A percentile compares a stretch with the other conserved stretches of the same genome.
phyloP scores from a whole-genome alignment of 2,888 invertebrate species.

The Perdita meconis region DNA sequence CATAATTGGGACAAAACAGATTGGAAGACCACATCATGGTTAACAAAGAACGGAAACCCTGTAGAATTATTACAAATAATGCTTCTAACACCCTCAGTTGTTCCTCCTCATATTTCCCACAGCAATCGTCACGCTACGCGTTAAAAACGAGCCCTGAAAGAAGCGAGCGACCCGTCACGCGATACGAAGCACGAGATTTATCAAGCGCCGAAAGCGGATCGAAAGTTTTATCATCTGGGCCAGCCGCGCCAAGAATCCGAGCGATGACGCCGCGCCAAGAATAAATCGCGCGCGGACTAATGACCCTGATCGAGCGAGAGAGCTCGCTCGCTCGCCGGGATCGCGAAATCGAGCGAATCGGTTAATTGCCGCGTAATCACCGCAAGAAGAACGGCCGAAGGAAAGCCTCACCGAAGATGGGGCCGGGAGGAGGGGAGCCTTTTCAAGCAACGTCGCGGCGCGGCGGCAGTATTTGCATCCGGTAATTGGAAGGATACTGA shows the following conservation, averaged over 20 bases:
- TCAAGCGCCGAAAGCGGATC: constrained; percentile 31
- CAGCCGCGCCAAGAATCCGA: constrained; percentile 41
- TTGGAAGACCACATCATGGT: too few relatives aligned
- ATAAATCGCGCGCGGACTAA: constrained; percentile 60
- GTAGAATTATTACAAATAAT: too few relatives aligned
- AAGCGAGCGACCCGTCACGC: neutral
- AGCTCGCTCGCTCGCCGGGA: constrained; percentile 12
- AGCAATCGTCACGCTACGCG: constrained; percentile 33
- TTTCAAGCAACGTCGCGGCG: constrained; percentile 34
- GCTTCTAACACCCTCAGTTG: too few relatives aligned
- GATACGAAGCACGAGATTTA: constrained; percentile 31
- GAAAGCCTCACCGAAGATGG: too few relatives aligned
- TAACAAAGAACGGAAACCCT: too few relatives aligned
- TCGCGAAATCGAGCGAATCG: constrained; percentile 53
- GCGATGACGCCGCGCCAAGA: constrained; percentile 52
- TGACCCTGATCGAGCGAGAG: constrained; percentile 57
- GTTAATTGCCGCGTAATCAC: constrained; percentile 59
- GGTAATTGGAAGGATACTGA: constrained; percentile 58
- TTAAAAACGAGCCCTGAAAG: constrained; percentile 2
- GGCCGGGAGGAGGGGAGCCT: constrained; percentile 31
- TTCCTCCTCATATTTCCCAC: too few relatives aligned
- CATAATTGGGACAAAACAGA: too few relatives aligned
- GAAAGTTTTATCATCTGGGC: constrained; percentile 46
- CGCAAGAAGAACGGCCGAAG: constrained; percentile 14
- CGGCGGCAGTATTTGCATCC: constrained; percentile 56